Conservation (phyloP, 2,888 invertebrate genomes). For the Nebria brevicollis region DNA sequence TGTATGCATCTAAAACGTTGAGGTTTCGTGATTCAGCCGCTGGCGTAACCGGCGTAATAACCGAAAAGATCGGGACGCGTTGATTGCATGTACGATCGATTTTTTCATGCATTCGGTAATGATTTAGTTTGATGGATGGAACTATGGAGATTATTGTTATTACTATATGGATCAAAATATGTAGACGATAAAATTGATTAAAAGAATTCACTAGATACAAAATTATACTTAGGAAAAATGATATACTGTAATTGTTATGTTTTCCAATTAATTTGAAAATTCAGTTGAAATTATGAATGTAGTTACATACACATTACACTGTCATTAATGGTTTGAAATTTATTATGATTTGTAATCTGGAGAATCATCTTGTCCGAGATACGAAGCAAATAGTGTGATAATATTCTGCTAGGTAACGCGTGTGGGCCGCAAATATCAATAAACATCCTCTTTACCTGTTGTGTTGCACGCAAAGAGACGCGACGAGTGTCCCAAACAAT, state of each 20-base stretch:
- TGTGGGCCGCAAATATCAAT: conserved; percentile 34
- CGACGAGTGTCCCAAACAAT: conserved; percentile 19
- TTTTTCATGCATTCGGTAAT: conserved; percentile 5
- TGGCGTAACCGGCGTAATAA: conserved; percentile 9
- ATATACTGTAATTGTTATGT: not conserved
- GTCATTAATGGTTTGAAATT: not conserved
- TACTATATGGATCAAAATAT: not conserved
- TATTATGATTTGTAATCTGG: not conserved
- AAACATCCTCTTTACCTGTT: conserved; percentile 22
- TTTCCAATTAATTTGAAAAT: not conserved
- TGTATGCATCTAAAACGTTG: not conserved
- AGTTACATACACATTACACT: too few species aligned
- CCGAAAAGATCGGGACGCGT: conserved; percentile 17
- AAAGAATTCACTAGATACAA: not conserved
- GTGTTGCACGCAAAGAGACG: not conserved
- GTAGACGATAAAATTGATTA: not conserved
- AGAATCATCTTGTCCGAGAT: not conserved
- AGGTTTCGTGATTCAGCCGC: conserved; percentile 10
- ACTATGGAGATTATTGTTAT: not conserved
- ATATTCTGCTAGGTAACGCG: conserved; percentile 39
- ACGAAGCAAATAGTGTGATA: not conserved
- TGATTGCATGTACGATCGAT: conserved; percentile 14
- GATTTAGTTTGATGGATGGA: conserved; percentile 3
- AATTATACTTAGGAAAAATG: not conserved
- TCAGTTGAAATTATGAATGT: not conserved